Evolutionary conservation across 2,113 vertebrate species (phyloP).

Genomic region (Micromys minutus): DNA sequence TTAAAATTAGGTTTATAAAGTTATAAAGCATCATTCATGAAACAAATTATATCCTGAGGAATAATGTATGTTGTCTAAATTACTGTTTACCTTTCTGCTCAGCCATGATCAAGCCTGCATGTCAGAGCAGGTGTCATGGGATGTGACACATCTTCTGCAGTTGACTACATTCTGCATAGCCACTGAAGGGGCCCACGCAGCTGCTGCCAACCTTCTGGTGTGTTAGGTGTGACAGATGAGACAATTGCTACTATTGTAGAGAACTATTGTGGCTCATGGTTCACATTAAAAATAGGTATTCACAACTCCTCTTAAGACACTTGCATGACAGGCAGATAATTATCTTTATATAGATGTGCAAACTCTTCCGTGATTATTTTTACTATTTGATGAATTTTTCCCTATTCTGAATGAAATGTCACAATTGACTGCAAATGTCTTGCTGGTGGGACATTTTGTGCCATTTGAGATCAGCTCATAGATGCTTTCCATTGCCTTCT

Average conservation of each 20-base stretch:
- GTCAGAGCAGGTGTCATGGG: background rate
- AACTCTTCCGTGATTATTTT: background rate
- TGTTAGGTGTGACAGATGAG: background rate
- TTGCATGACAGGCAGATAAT: background rate
- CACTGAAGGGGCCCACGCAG: background rate
- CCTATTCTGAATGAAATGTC: background rate
- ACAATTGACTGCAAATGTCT: background rate
- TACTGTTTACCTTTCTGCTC: background rate
- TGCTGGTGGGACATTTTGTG: background rate
- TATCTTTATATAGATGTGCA: background rate
- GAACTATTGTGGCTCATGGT: background rate
- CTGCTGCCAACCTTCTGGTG: background rate
- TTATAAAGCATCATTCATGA: no score
- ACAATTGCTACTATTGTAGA: conserved; percentile 10
- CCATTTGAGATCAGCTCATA: background rate
- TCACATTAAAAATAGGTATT: background rate
- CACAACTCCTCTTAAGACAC: background rate
- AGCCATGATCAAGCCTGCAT: no score
- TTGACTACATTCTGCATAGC: background rate
- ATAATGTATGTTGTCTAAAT: background rate
- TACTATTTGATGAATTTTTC: background rate
- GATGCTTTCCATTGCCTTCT: background rate
- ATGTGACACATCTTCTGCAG: background rate
- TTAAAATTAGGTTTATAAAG: no score
- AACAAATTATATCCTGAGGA: no score